A percentile compares a stretch with the other conserved stretches of the same genome.
phyloP scores from a whole-genome alignment of 1,140 invertebrate species.

The Euschistus heros region DNA sequence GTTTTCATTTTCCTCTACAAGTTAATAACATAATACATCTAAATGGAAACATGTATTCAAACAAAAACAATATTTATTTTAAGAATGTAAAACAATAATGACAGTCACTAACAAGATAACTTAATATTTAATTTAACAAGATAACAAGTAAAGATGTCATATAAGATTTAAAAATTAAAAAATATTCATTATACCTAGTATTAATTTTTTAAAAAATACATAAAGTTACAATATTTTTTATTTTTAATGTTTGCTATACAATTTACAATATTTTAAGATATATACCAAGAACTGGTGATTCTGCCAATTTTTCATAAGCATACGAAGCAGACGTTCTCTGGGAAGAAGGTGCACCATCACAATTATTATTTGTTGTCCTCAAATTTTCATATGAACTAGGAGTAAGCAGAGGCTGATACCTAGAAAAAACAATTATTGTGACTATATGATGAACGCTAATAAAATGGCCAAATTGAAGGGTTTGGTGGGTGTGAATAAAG shows the following conservation, averaged over 20 bases:
- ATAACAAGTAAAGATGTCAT: no score
- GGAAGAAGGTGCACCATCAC: neutral
- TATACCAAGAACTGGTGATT: constrained; percentile 17
- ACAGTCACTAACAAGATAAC: no score
- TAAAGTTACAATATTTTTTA: neutral
- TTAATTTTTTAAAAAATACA: no score
- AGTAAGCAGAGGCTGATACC: constrained; percentile 24
- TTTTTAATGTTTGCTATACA: neutral
- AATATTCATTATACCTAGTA: no score
- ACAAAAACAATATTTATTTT: neutral
- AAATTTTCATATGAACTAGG: constrained; percentile 23
- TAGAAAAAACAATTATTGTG: neutral
- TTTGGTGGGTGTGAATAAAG: no score
- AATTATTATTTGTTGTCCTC: neutral
- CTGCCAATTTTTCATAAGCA: constrained; percentile 22
- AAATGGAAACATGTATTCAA: neutral
- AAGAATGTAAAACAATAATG: no score
- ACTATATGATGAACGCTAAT: no score
- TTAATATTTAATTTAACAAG: no score
- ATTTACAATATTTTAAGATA: neutral
- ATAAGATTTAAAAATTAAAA: no score
- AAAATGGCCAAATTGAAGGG: no score
- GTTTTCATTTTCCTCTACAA: neutral
- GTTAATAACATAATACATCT: neutral
- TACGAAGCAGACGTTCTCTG: constrained; percentile 18